Base-by-base conservation (phyloP, 1,140 invertebrate genomes). In the Neuroterus valhalla region DNA sequence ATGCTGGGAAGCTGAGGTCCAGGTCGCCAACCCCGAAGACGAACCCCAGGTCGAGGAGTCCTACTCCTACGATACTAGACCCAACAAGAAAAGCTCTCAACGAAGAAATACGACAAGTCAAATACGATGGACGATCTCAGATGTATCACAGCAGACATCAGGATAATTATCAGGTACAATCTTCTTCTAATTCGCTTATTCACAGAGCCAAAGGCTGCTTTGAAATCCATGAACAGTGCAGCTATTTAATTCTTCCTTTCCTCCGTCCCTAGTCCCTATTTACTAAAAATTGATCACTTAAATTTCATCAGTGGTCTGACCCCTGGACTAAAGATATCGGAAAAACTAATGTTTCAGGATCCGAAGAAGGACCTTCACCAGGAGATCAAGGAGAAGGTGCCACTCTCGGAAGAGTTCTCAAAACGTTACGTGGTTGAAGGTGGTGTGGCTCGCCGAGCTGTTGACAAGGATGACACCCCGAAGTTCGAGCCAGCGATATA, bases 401-500 rank as follows among this genome's bases (percentile, higher is more conserved):
- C 85, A 1, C 76, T 87, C 2, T 80, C 86, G 3, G 88, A 88
- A 14, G 88, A 89, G 23, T 89, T 89, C 66, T 78, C 86, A 48
- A 89, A 88, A 68, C 81, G 87, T 70, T 89, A 88, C 80, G 76
- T 86, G 1, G 88, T 89, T 0, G 88, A 89, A 70, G 87, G 84
- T 46, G 87, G 88, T 21, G 87, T 89, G 44, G 87, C 88, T 0
- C 82, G 87, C 1, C 77, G 87, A 6, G 76, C 82, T 5, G 44
- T 76, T 0, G 87, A 88, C 8, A 83, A 74, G 26, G 87, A 88
- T 31, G 86, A 89, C 80, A 86, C 84, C 11, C 87, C 87, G 15
- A 89, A 87, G 78, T 89, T 88, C 82, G 87, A 89, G 72, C 82
- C 88, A 52, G 76, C 84, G n/a, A 89, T 88, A 71, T 89, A 88